Percentiles rank a stretch among this genome's conserved stretches.
Evolutionary conservation across 30 jellyfish, hydroid and myxozoan genomes (phyloP).

Genomic region (Cassiopea andromeda): DNA sequence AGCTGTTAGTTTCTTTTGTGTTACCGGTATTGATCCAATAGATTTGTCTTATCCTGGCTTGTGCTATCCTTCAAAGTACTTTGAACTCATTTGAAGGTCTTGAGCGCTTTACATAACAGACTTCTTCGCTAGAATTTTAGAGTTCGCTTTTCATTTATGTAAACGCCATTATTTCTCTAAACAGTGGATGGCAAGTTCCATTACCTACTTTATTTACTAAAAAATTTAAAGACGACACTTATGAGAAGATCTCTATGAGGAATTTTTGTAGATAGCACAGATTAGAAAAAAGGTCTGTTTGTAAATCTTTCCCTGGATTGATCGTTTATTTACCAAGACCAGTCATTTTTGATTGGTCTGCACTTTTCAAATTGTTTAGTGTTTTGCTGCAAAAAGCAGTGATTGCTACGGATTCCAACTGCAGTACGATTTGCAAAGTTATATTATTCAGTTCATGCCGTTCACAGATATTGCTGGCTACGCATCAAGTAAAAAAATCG

Average conservation of each 20-base stretch:
- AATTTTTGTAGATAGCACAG: background rate
- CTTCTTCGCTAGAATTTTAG: too few relatives aligned
- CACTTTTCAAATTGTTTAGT: background rate
- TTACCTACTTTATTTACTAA: too few relatives aligned
- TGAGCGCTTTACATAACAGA: too few relatives aligned
- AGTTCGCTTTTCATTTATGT: too few relatives aligned
- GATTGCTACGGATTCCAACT: background rate
- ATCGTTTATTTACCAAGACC: background rate
- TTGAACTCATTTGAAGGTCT: too few relatives aligned
- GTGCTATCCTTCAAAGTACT: too few relatives aligned
- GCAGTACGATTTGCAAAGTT: background rate
- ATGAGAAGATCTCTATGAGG: background rate
- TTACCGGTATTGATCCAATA: too few relatives aligned
- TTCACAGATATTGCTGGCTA: background rate
- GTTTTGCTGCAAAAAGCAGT: background rate
- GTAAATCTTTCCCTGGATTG: background rate
- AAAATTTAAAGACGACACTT: too few relatives aligned
- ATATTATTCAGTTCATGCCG: background rate
- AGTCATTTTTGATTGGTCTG: background rate
- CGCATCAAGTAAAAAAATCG: background rate
- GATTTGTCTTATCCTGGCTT: too few relatives aligned
- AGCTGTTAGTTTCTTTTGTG: too few relatives aligned
- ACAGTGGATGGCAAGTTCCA: too few relatives aligned
- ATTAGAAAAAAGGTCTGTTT: background rate
- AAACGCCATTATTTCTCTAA: too few relatives aligned